A percentile compares a stretch with the other conserved stretches of the same genome.
Evolutionary conservation across 92 coral and sea anemone species (phyloP).

Genomic region (Parazoanthus darwini): DNA sequence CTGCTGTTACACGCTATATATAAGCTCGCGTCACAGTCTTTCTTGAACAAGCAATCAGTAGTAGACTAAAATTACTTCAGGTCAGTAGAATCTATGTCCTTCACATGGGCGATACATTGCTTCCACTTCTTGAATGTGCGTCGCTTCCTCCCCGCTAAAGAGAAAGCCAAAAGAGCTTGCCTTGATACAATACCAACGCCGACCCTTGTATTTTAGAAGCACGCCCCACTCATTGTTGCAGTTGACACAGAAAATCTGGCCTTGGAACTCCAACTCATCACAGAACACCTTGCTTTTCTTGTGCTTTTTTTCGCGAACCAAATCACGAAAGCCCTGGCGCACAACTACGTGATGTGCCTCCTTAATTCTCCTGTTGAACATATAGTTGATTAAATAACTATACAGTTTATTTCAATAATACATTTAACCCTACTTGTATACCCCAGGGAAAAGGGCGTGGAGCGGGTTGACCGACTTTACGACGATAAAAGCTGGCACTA

Average conservation of each 20-base stretch:
- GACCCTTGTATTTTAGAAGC: conserved; percentile 55
- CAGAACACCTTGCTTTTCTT: not conserved
- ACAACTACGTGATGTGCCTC: conserved; percentile 66
- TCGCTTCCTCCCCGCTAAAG: conserved; percentile 31
- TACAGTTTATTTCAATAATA: not conserved
- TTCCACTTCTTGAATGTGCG: conserved; percentile 66
- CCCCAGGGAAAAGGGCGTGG: not conserved
- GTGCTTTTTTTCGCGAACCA: conserved; percentile 26
- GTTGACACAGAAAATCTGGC: conserved; percentile 53
- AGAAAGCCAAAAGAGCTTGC: conserved; percentile 62
- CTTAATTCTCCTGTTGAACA: conserved; percentile 11
- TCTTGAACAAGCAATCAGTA: not conserved
- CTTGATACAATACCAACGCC: conserved; percentile 68
- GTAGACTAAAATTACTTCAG: not conserved
- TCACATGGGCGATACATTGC: conserved; percentile 42
- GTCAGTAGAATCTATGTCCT: conserved; percentile 32
- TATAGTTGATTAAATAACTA: not conserved
- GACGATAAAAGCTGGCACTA: no score
- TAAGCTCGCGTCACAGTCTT: not conserved
- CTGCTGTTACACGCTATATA: no score
- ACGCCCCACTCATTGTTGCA: conserved; percentile 78
- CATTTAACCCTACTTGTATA: not conserved
- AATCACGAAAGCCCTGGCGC: conserved; percentile 32
- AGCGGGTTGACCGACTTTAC: no score
- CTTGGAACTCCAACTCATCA: conserved; percentile 51